Evolutionary conservation across 2,888 invertebrate genomes (phyloP), one percentile per base, ranked within the genome.

Genomic region (Polyommatus icarus): DNA sequence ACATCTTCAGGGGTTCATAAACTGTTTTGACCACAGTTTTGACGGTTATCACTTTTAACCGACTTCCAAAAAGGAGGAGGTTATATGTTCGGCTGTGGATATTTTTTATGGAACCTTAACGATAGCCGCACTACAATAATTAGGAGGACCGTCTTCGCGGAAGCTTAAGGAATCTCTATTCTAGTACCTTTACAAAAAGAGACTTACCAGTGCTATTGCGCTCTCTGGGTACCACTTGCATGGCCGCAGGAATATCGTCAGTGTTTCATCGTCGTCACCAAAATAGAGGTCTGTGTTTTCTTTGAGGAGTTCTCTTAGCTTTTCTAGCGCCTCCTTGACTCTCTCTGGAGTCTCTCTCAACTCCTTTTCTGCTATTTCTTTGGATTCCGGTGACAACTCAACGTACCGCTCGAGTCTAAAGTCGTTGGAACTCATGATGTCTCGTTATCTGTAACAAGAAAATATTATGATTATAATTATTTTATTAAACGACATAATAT

Each of bases 211-310:
- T 85, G 96, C 96, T 78, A 96, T 91, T 0, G 98, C 98, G 89
- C 97, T 97, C 84, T 97, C 95, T 0, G 97, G 96, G 83, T 98
- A 97, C 92, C 95, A 98, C 88, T 98, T 98, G 90, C 97, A 96
- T 40, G 97, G 97, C 79, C 98, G 95, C 78, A 98, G 91, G 86
- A 97, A 97, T 80, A 97, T 96, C n/a, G 96, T 93, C 12, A 98
- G 94, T 71, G 97, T 95, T 54, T 97, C 97, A 82, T 98, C 97
- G 82, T 97, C 97, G 71, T 97, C 97, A 79, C 95, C 95, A 84
- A 91, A 97, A 85, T 95, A 93, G 78, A 97, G 86, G 80, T 96
- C 96, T 76, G 95, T 95, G 82, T 95, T 95, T 83, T 96, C 96
- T 81, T 96, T 95, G n/a, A 97, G 88, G 18, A 97, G 88, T 83